Percentiles rank a stretch among this genome's conserved stretches.
These are phyloP conservation scores for Gastracanthus pulcherrimus DNA, from an alignment of 2,888 invertebrate genomes.

Conservation along the genomic window DNA sequence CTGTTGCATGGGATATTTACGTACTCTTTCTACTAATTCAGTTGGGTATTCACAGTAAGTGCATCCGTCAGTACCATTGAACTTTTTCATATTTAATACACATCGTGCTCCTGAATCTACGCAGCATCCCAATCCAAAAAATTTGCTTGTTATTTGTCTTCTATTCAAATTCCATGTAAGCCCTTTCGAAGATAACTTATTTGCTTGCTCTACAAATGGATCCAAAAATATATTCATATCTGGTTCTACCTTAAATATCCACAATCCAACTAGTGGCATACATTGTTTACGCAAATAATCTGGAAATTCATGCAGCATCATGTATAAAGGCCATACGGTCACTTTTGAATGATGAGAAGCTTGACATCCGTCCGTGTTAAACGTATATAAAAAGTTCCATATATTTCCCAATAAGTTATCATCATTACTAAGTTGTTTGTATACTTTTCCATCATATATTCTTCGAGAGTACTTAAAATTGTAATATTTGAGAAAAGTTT, in stretches of 20 bases:
- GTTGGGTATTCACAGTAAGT: conserved; percentile 30
- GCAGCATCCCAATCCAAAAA: not conserved
- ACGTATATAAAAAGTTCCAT: conserved; percentile 2
- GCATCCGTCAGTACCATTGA: too few species aligned
- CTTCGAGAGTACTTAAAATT: not conserved
- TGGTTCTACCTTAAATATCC: not conserved
- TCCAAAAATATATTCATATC: not conserved
- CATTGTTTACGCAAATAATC: not conserved
- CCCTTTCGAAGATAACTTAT: not conserved
- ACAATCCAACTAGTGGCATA: not conserved
- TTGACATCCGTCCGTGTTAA: not conserved
- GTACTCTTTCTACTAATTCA: not conserved
- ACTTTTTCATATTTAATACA: too few species aligned
- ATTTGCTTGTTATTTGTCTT: conserved; percentile 12
- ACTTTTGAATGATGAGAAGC: not conserved
- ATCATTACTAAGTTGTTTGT: not conserved
- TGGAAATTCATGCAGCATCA: not conserved
- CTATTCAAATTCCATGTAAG: not conserved
- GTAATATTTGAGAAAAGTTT: not conserved
- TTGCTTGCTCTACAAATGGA: not conserved
- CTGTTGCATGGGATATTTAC: conserved; percentile 28
- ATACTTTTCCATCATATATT: not conserved
- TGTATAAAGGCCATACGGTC: not conserved
- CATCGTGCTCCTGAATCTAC: too few species aligned
- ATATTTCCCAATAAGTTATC: not conserved